These are phyloP conservation scores for Dendrophyllia cribrosa DNA, from an alignment of 64 coral and sea anemone genomes.

Conservation along the genomic window DNA sequence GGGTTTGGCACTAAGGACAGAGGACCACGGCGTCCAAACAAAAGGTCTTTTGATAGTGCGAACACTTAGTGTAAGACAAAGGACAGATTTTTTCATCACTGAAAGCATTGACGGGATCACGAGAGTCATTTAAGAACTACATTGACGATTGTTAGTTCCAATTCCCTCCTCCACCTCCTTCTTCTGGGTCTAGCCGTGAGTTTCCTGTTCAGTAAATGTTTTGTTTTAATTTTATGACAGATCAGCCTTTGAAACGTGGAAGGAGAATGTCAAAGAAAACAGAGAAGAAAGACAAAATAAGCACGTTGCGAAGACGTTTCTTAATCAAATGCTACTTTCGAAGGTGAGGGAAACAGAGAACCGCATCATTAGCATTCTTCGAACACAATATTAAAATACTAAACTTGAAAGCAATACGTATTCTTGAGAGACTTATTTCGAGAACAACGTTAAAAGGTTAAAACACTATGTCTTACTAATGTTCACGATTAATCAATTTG, in stretches of 20 bases:
- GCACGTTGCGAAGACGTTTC: not conserved
- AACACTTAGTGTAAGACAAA: too few relatives aligned
- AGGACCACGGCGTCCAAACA: too few relatives aligned
- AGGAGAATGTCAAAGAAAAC: not conserved
- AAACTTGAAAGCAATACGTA: too few relatives aligned
- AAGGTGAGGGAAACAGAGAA: not conserved
- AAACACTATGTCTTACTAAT: not conserved
- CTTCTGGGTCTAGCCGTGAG: not conserved
- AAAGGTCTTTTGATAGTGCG: too few relatives aligned
- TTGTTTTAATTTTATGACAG: not conserved
- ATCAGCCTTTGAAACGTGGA: slow-evolving; percentile 23
- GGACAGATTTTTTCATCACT: too few relatives aligned
- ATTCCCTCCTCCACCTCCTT: too few relatives aligned
- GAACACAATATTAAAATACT: too few relatives aligned
- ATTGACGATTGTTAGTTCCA: too few relatives aligned
- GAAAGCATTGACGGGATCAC: too few relatives aligned
- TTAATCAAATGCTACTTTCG: not conserved
- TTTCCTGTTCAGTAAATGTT: not conserved
- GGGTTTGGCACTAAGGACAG: too few relatives aligned
- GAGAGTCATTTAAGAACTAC: too few relatives aligned
- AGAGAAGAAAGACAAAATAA: slow-evolving; percentile 14
- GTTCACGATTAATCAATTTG: not conserved
- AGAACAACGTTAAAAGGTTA: not conserved
- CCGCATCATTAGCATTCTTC: too few relatives aligned
- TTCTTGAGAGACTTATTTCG: not conserved